Base-by-base conservation (phyloP, 2,113 vertebrate genomes). In the Trichechus manatus region DNA sequence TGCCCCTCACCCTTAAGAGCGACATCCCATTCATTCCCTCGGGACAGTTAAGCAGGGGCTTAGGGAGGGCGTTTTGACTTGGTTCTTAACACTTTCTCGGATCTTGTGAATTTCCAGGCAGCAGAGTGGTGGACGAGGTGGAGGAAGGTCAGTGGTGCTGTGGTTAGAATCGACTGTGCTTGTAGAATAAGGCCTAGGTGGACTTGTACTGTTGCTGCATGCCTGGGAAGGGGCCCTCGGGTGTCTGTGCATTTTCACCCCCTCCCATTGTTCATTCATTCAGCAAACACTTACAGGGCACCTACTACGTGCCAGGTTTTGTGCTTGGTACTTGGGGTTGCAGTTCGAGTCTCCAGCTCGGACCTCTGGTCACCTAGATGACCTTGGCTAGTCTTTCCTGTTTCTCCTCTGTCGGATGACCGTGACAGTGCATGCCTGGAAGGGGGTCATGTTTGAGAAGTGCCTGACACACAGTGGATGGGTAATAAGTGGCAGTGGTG, bases 61-160 rank as follows among this genome's bases (percentile, higher is more conserved):
- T 1, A 0, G 13, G 47, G 33, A 6, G 33, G 29, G 63, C 3
- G 20, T 39, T 36, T 39, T 31, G 7, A 23, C 50, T 23, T 10
- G 20, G 27, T 59, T 85, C 70, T 50, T 89, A 93, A 78, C 10
- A 1, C 33, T 56, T 19, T 64, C 44, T 81, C 42, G 93, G 84
- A 6, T 90, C 95, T 97, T 53, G 9, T 88, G 72, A 95, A 31
- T 84, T 4, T 89, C 59, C 82, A 88, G 82, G 87, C 81, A 14
- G 56, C 74, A 47, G 0, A 47, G 74, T 44, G n/a, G 33, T 44
- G 78, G 91, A 86, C 39, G 23, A 97, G 31, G 33, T 97, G 9
- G 36, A 91, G 74, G 89, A 95, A 97, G 97, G 97, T 94, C 96
- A 96, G 97, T 89, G 6, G 23, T 42, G 0, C 27, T 0, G 2